phyloP scores from a whole-genome alignment of 2,888 invertebrate genomes.

The Helicoverpa assulta region DNA sequence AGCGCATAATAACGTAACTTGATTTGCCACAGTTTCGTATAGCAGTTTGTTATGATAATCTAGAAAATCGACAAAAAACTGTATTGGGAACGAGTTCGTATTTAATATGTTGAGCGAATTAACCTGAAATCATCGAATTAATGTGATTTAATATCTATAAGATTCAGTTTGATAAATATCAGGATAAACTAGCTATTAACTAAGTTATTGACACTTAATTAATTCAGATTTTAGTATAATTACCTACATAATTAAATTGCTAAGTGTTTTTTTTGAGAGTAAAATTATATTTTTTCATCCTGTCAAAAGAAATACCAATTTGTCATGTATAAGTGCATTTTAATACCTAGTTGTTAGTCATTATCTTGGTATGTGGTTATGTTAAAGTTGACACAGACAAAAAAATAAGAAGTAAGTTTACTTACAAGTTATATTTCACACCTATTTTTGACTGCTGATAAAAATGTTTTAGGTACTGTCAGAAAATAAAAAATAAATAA shows the following conservation, averaged over 20 bases:
- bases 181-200: too few relatives aligned
- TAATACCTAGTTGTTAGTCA: too few relatives aligned
- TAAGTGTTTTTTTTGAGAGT: too few relatives aligned
- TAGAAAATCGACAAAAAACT: constrained; percentile 5
- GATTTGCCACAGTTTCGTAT: constrained; percentile 33
- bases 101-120: not conserved
- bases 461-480: not conserved
- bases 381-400: too few relatives aligned
- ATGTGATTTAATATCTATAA: not conserved
- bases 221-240: constrained; percentile 1
- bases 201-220: constrained; percentile 3
- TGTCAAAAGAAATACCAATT: too few relatives aligned
- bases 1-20: constrained; percentile 44
- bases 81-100: constrained; percentile 8
- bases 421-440: not conserved
- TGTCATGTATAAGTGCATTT: too few relatives aligned
- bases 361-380: too few relatives aligned
- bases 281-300: too few relatives aligned
- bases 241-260: not conserved
- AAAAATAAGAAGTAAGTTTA: not conserved
- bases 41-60: constrained; percentile 13
- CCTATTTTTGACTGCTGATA: not conserved
- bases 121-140: constrained; percentile 12
- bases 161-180: too few relatives aligned
- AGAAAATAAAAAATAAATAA: not conserved